Evolutionary conservation across 2,888 invertebrate species (phyloP).

Genomic region (Tethea ocularis): DNA sequence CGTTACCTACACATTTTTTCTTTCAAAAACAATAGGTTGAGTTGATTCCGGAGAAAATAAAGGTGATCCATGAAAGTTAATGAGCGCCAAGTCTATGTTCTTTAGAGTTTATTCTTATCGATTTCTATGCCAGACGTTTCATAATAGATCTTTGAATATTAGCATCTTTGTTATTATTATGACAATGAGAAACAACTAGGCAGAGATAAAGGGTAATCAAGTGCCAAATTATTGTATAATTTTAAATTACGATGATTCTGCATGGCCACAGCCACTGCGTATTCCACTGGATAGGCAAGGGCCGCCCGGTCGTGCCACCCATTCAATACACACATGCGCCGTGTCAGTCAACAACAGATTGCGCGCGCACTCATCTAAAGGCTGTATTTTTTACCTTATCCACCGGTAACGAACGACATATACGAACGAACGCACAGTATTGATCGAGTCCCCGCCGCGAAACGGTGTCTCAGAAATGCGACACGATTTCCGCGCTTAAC

Average conservation of each 20-base stretch:
- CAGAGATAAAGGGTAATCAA: neutral
- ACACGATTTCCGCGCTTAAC: conserved; percentile 57
- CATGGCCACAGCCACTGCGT: conserved; percentile 11
- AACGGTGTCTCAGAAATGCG: conserved; percentile 67
- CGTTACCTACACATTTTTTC: no score
- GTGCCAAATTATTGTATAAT: neutral
- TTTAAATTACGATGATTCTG: neutral
- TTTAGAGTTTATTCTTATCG: no score
- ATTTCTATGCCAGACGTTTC: no score
- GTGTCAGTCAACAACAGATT: conserved; percentile 73
- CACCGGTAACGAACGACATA: conserved; percentile 59
- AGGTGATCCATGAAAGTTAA: no score
- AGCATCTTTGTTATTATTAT: no score
- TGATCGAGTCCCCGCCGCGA: conserved; percentile 75
- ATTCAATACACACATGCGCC: conserved; percentile 59
- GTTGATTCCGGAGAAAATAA: no score
- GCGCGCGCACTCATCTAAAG: conserved; percentile 73
- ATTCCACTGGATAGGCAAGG: conserved; percentile 31
- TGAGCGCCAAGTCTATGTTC: no score
- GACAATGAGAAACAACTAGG: neutral
- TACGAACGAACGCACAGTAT: conserved; percentile 57
- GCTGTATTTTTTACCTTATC: conserved; percentile 69
- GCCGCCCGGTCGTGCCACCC: conserved; percentile 35
- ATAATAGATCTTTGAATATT: no score
- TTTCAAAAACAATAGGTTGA: no score